Evolutionary conservation across 2,797 vertebrate species (phyloP).

Genomic region (Enteromius argenteus): DNA sequence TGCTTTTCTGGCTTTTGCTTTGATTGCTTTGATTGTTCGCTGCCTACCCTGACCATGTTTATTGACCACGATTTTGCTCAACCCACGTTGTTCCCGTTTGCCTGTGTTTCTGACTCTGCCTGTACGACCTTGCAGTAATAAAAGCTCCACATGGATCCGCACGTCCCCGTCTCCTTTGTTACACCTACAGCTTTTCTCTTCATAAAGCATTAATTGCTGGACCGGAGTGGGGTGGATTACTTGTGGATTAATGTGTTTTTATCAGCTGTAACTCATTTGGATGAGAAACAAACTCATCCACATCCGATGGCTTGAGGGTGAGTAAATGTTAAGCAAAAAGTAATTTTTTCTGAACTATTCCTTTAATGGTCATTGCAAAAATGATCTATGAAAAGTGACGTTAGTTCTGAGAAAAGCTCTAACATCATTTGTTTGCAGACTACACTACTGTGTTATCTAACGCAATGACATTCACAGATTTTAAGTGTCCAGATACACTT

Average conservation of each 20-base stretch:
- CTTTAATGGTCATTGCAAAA: not conserved
- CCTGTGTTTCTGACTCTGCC: no score
- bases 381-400: not conserved
- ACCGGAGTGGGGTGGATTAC: not conserved
- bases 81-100: no score
- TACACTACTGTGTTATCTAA: not conserved
- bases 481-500: conserved; percentile 4
- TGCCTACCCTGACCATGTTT: no score
- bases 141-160: no score
- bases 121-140: no score
- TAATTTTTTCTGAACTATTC: not conserved
- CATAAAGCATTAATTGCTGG: not conserved
- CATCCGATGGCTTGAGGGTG: not conserved
- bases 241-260: not conserved
- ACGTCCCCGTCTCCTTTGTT: no score
- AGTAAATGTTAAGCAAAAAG: not conserved
- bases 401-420: conserved; percentile 3
- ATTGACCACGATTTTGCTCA: no score
- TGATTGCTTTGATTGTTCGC: no score
- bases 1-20: no score
- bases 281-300: not conserved
- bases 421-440: not conserved
- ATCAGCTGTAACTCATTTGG: not conserved
- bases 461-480: not conserved
- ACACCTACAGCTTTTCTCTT: not conserved